A percentile compares a stretch with the other conserved stretches of the same genome.
phyloP scores from a whole-genome alignment of 2,888 invertebrate genomes.

The Coremacera marginata region DNA sequence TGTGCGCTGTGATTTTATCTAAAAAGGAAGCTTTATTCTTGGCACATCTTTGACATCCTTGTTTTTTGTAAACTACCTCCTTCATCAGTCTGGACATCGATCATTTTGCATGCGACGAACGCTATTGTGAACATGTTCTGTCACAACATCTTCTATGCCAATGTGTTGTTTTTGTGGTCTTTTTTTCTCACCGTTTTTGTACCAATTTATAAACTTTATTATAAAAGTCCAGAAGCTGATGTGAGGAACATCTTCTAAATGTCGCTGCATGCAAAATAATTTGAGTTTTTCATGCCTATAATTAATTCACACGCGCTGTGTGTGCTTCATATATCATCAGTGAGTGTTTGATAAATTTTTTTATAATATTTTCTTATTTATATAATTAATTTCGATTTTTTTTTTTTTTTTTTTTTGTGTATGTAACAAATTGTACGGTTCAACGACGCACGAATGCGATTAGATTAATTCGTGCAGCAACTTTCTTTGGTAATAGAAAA shows the following conservation, averaged over 20 bases:
- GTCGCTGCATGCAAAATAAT: conserved; percentile 17
- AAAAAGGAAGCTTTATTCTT: not conserved
- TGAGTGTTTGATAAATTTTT: conserved; percentile 5
- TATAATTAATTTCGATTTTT: conserved; percentile 15
- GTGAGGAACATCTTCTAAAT: not conserved
- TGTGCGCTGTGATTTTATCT: not conserved
- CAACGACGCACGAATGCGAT: not conserved
- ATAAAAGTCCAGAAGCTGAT: not conserved
- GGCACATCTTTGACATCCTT: not conserved
- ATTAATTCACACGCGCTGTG: conserved; percentile 26
- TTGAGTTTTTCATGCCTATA: conserved; percentile 15
- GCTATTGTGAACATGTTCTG: conserved; percentile 28
- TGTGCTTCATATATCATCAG: conserved; percentile 26
- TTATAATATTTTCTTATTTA: conserved; percentile 23
- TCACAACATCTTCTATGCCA: conserved; percentile 4
- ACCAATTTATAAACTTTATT: not conserved
- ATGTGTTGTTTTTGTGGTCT: not conserved
- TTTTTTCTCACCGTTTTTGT: not conserved
- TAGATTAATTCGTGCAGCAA: not conserved
- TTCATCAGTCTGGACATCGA: conserved; percentile 2
- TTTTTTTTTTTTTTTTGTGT: conserved; percentile 1
- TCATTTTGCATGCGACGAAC: not conserved
- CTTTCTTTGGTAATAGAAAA: conserved; percentile 1
- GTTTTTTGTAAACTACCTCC: not conserved
- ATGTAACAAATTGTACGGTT: not conserved